Conservation (phyloP, 2,888 invertebrate species). For the Chloroclystis v-ata region DNA sequence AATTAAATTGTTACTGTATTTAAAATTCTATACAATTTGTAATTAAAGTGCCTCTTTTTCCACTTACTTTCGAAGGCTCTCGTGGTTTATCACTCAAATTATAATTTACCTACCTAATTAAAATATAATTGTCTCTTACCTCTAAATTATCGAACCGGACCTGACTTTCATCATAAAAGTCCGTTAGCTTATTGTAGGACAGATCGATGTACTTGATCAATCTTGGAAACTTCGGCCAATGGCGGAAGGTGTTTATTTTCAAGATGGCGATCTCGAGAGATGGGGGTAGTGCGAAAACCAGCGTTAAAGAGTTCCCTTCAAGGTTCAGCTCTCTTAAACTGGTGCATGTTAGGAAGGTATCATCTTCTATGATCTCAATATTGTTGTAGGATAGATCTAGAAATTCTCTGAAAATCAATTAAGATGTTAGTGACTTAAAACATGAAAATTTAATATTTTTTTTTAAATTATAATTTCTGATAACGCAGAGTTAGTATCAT, state of each 20-base stretch:
- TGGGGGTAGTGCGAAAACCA: constrained; percentile 58
- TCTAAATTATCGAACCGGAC: constrained; percentile 60
- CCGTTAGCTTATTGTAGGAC: constrained; percentile 61
- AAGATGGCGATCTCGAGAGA: constrained; percentile 60
- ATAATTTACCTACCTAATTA: too few relatives aligned
- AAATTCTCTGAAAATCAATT: constrained; percentile 50
- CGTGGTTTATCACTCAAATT: too few relatives aligned
- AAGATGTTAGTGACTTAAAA: too few relatives aligned
- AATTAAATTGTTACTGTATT: too few relatives aligned
- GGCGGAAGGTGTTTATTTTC: constrained; percentile 60
- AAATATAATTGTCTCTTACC: constrained; percentile 39
- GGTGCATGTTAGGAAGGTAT: constrained; percentile 53
- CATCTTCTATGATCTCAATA: constrained; percentile 65
- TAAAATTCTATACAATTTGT: too few relatives aligned
- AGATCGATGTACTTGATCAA: constrained; percentile 66
- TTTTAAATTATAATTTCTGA: too few relatives aligned
- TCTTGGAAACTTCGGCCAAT: constrained; percentile 65
- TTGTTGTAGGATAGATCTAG: constrained; percentile 68
- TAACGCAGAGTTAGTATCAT: too few relatives aligned
- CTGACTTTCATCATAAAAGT: constrained; percentile 53
- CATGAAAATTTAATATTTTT: too few relatives aligned
- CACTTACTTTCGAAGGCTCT: too few relatives aligned
- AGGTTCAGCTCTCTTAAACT: constrained; percentile 66
- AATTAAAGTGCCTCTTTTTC: too few relatives aligned
- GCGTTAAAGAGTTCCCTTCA: constrained; percentile 68